A percentile compares a stretch with the other conserved stretches of the same genome.
phyloP scores from a whole-genome alignment of 2,888 invertebrate genomes.

The Crepidodera aurea region DNA sequence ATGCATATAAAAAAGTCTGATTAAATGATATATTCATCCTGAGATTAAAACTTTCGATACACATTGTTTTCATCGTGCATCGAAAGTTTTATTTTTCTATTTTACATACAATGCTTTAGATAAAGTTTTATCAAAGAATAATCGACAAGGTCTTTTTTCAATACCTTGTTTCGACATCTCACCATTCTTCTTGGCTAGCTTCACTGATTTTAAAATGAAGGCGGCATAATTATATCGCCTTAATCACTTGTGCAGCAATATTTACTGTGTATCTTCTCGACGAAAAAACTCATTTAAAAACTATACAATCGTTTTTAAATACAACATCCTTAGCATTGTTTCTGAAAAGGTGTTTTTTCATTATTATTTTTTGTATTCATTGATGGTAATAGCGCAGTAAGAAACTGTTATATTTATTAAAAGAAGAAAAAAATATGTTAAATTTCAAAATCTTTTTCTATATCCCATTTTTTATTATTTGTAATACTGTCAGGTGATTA shows the following conservation, averaged over 20 bases:
- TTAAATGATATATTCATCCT: conserved; percentile 6
- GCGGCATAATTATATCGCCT: background rate
- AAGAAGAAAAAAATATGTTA: too few species aligned
- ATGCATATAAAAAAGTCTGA: background rate
- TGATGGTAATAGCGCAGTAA: too few species aligned
- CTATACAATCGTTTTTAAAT: too few species aligned
- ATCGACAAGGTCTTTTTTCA: conserved; percentile 23
- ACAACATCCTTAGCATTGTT: too few species aligned
- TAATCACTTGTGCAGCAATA: background rate
- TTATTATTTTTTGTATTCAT: too few species aligned
- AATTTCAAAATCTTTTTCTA: too few species aligned
- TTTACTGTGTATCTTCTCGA: too few species aligned
- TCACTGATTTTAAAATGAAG: conserved; percentile 7
- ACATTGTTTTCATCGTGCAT: conserved; percentile 17
- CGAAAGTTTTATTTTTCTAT: conserved; percentile 23
- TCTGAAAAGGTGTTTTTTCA: too few species aligned
- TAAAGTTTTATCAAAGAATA: conserved; percentile 16
- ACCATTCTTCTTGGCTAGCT: conserved; percentile 8
- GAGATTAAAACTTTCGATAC: conserved; percentile 16
- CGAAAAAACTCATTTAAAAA: too few species aligned
- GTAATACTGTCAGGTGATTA: too few species aligned
- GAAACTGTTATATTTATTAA: too few species aligned
- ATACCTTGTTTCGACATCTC: conserved; percentile 7
- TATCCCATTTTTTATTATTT: too few species aligned
- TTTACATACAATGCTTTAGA: conserved; percentile 26